Conservation (phyloP, 2,888 invertebrate genomes). For the Ormyrus pomaceus region DNA sequence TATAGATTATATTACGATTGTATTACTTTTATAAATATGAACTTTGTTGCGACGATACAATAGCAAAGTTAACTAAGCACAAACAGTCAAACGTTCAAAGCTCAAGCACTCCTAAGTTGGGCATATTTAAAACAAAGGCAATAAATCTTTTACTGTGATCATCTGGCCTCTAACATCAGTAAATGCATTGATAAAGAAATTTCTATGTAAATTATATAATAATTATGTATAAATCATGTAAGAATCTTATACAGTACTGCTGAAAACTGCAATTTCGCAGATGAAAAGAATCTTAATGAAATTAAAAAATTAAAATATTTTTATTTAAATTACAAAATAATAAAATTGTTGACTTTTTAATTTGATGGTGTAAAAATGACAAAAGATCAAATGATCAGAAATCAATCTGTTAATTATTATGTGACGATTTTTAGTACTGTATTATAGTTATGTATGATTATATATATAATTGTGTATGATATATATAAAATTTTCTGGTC, state of each 20-base stretch:
- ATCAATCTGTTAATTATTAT: constrained; percentile 17
- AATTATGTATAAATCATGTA: constrained; percentile 40
- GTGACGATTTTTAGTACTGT: constrained; percentile 23
- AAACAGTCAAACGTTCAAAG: constrained; percentile 39
- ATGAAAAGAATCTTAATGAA: neutral
- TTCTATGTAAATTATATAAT: constrained; percentile 47
- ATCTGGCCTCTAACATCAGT: constrained; percentile 52
- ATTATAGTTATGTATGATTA: constrained; percentile 17
- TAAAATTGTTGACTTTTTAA: constrained; percentile 1
- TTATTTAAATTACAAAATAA: neutral
- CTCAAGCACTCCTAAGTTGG: constrained; percentile 41
- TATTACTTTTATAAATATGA: constrained; percentile 48
- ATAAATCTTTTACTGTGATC: constrained; percentile 56
- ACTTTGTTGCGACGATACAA: constrained; percentile 33
- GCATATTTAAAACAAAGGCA: constrained; percentile 47
- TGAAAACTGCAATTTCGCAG: constrained; percentile 8
- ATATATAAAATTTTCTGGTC: constrained; percentile 41
- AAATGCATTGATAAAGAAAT: constrained; percentile 36
- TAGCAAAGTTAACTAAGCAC: constrained; percentile 42
- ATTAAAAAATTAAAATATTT: constrained; percentile 2
- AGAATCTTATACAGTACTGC: constrained; percentile 17
- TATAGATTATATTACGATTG: constrained; percentile 33
- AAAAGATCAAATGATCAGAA: constrained; percentile 13
- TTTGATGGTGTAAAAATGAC: neutral
- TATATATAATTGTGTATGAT: constrained; percentile 48